Conservation (phyloP, 92 coral and sea anemone species). For the Parazoanthus atlanticus region DNA sequence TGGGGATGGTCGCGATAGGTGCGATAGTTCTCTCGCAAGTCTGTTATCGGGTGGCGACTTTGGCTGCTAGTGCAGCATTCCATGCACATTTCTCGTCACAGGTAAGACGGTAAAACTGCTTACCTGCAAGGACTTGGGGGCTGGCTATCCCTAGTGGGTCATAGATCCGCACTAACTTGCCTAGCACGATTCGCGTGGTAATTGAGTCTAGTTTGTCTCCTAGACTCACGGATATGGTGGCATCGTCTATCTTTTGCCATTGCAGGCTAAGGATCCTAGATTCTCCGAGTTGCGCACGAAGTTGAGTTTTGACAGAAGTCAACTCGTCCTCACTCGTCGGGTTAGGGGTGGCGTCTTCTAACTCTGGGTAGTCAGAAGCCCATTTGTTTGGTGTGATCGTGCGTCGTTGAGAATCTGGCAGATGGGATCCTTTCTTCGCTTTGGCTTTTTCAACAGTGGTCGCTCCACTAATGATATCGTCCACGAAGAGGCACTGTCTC, state of each 20-base stretch:
- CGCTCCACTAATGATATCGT: too few relatives aligned
- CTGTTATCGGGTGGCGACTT: too few relatives aligned
- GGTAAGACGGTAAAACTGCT: background rate
- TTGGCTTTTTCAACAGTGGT: too few relatives aligned
- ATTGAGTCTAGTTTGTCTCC: background rate
- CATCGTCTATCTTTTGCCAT: background rate
- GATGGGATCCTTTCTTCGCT: too few relatives aligned
- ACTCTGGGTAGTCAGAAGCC: background rate
- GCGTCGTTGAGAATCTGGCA: slow-evolving; percentile 7
- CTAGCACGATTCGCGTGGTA: background rate
- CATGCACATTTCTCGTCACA: background rate
- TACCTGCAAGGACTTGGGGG: background rate
- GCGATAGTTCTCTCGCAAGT: background rate
- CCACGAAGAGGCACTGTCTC: too few relatives aligned
- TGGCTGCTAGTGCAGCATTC: too few relatives aligned
- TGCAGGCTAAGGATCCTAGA: background rate
- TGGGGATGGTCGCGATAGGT: background rate
- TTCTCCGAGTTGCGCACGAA: background rate
- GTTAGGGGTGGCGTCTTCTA: too few relatives aligned
- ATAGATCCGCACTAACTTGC: background rate
- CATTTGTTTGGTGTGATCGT: background rate
- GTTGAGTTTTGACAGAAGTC: background rate
- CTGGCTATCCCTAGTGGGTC: background rate
- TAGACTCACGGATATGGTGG: background rate
- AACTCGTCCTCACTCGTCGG: background rate